Base-by-base conservation (phyloP, 1,140 invertebrate species). In the Sarcophaga peregrina region DNA sequence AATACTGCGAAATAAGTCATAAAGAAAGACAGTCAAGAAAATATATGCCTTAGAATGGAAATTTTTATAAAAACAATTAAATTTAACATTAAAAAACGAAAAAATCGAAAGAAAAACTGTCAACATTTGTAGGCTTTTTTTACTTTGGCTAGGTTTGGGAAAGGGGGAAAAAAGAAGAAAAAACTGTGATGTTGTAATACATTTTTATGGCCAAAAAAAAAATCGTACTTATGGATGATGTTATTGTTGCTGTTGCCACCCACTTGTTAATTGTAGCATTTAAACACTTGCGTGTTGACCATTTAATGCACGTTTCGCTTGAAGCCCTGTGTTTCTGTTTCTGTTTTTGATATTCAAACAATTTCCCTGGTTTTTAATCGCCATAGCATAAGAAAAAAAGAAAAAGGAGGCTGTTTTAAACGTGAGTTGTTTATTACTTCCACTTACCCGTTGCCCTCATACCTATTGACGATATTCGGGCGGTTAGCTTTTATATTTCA, bases 241-340 rank as follows among this genome's bases (percentile, higher is more conserved):
- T 78, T 78, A 72, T 72, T 20, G 75, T 78, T 48, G 48, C 48
- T 50, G 20, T 50, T 52, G 20, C 75, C 75, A 78, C 75, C 75
- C 75, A 78, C 75, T 78, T 78, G 75, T 11, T 78, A 78, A 78
- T 78, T 78, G 75, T 78, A 20, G 75, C 75, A 52, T 78, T 50
- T 78, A 78, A 50, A 47, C 47, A 78, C 20, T 78, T 78, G 75
- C 47, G 75, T 78, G 75, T 25, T 78, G 75, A 78, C 75, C 75
- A 78, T 78, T 78, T 78, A 78, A 50, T 78, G 75, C 75, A 78
- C 75, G 75, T 78, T 78, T 78, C 25, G 75, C 75, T 68, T 68
- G 20, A 68, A 68, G 62, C 62, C 20, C 15, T 58, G 3, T 7
- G 15, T 20, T 37, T 1, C 25, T 37, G 25, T 37, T 37, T 37